Conservation (phyloP, 2,797 vertebrate genomes). For the Emydoidea blandingii region DNA sequence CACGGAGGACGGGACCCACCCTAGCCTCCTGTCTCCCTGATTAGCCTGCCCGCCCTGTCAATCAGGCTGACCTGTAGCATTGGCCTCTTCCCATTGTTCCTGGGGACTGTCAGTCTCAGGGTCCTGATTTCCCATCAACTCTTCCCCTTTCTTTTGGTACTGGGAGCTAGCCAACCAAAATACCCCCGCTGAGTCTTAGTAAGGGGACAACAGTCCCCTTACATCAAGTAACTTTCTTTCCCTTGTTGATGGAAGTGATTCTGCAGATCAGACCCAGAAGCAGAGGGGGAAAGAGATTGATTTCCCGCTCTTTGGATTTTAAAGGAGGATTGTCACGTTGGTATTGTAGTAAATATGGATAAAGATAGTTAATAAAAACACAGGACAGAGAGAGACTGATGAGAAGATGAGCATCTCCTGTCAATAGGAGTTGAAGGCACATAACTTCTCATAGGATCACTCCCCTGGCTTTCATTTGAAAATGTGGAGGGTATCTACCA, state of each 20-base stretch:
- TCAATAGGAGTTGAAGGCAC: rapidly evolving
- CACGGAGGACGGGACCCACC: too few species aligned
- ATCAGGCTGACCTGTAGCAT: too few species aligned
- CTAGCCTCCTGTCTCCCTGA: too few species aligned
- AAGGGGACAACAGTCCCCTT: too few species aligned
- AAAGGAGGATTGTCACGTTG: not conserved
- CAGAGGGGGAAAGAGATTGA: not conserved
- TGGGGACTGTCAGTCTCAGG: too few species aligned
- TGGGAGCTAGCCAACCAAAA: too few species aligned
- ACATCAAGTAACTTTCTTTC: not conserved
- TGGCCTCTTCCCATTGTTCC: too few species aligned
- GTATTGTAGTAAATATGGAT: not conserved
- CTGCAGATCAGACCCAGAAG: rapidly evolving
- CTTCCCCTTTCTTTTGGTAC: too few species aligned
- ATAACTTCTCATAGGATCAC: rapidly evolving
- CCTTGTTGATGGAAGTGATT: not conserved
- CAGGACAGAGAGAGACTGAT: rapidly evolving
- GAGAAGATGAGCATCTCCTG: not conserved
- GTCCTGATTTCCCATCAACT: too few species aligned
- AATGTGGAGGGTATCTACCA: not conserved
- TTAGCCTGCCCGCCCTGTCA: too few species aligned
- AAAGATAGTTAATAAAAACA: not conserved
- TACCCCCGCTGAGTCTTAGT: too few species aligned
- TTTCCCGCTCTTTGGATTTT: not conserved
- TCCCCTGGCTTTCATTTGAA: not conserved